Base-by-base conservation (phyloP, 2,888 invertebrate genomes). In the Harpagoxenus sublaevis region DNA sequence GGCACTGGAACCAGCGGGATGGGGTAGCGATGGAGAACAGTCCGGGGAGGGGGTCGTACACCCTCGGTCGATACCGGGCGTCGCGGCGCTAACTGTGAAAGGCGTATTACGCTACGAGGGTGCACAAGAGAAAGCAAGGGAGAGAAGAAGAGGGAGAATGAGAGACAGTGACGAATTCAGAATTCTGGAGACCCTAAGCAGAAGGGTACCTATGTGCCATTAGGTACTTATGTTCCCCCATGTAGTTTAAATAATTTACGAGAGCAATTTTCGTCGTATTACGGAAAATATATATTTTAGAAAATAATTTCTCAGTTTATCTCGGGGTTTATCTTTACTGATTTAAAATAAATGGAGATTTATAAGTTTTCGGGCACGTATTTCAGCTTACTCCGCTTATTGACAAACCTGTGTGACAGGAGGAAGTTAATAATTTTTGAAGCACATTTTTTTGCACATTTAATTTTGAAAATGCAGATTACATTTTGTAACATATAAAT, bases 51-150 rank as follows among this genome's bases (percentile, higher is more conserved):
- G 74, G 70, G 73, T 84, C 51, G 71, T 68, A 78, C 71, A 60
- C 89, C 73, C 88, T 90, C 91, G 92, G 92, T 92, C 92, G 92
- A 92, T 92, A 92, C 91, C 85, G 71, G 35, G 90, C 91, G 88
- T 84, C 91, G 92, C 89, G 92, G 92, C 90, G 92, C 91, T 90
- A 86, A 89, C 92, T 86, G 88, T 87, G 90, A 88, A 91, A 89
- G 89, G 87, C 87, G 87, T 87, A 88, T 84, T 88, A 89, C 87
- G 85, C 91, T 83, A 78, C 78, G 79, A 35, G 68, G 42, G 65
- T 70, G 82, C 83, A 82, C 74, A 85, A 73, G 83, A 86, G 78
- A 83, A 84, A 71, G 84, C 70, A 35, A 70, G 81, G 70, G 70
- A 66, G 60, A 28, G 48, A 39, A 53, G 39, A 51, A 48, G 68